Base-by-base conservation (phyloP, 2,797 vertebrate genomes). In the Gadopsis marmoratus region DNA sequence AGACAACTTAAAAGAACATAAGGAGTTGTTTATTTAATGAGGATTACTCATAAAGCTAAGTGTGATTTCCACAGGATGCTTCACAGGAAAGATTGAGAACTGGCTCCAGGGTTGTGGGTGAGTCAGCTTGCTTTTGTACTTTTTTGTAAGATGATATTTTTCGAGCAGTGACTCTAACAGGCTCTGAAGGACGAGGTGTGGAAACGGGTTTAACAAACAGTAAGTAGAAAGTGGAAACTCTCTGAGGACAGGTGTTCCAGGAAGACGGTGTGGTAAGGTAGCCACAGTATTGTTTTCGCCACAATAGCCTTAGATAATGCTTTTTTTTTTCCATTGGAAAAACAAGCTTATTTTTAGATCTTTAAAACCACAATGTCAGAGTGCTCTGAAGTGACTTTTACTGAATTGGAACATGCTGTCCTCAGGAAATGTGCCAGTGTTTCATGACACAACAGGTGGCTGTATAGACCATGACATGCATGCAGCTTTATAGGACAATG, bases 81-180 rank as follows among this genome's bases (percentile, higher is more conserved):
- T 93, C 69, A 81, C 90, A 83, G 95, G 94, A 92, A 97, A 97
- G 89, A 97, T 98, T 77, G 95, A 96, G 91, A 95, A 82, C 83
- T 98, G 97, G 97, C 96, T 98, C 48, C 94, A 93, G 70, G 86
- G 93, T 21, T 97, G 96, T 59, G 95, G 97, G 98, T 98, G 89
- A 97, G 97, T 94, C 2, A 73, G 3, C 50, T 55, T 69, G 21
- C 71, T 51, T 78, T 63, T 69, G 51, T 41, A 6, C 45, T 54
- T 53, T 65, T 78, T 53, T 53, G 9, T 63, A 33, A 69, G 50
- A 50, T 68, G 26, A 69, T 63, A 23, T 72, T 78, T 78, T 68
- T 83, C 23, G 2, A 76, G 62, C 37, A 4, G 3, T 54, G 23
- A 60, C 16, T 79, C 23, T 66, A 4, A 48, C 39, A 63, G 31